Percentiles rank a stretch among this genome's conserved stretches.
Evolutionary conservation across 2,888 invertebrate genomes (phyloP).

Genomic region (Parnassius smintheus): DNA sequence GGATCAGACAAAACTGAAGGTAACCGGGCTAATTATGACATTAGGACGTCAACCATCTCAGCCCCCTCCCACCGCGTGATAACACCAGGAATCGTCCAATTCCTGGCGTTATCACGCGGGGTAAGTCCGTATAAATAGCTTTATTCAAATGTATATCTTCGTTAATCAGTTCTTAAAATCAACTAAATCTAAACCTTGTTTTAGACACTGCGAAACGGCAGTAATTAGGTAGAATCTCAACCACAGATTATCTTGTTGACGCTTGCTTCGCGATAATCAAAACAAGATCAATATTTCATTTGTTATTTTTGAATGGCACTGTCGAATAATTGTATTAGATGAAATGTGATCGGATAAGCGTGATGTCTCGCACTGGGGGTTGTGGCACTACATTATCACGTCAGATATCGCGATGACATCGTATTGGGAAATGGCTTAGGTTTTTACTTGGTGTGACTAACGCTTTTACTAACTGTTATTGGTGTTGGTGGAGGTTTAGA

Average conservation of each 20-base stretch:
- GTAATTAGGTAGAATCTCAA: slow-evolving; percentile 72
- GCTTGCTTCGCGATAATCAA: slow-evolving; percentile 65
- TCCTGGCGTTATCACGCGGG: too few relatives aligned
- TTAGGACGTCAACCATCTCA: too few relatives aligned
- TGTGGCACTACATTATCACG: slow-evolving; percentile 61
- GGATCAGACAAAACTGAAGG: too few relatives aligned
- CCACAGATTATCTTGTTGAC: slow-evolving; percentile 63
- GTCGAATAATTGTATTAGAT: slow-evolving; percentile 45
- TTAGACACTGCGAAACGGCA: slow-evolving; percentile 56
- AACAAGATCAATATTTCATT: slow-evolving; percentile 61
- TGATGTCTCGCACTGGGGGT: slow-evolving; percentile 64
- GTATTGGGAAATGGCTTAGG: slow-evolving; percentile 49
- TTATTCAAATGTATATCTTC: slow-evolving; percentile 37
- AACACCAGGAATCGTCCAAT: too few relatives aligned
- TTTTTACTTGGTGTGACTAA: slow-evolving; percentile 42
- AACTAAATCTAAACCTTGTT: slow-evolving; percentile 50
- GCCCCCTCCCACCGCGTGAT: too few relatives aligned
- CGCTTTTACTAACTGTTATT: slow-evolving; percentile 46
- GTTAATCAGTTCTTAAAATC: slow-evolving; percentile 60
- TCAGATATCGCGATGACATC: slow-evolving; percentile 33
- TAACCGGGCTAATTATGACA: too few relatives aligned
- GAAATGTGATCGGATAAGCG: slow-evolving; percentile 76
- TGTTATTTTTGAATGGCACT: slow-evolving; percentile 54
- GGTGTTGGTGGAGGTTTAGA: slow-evolving; percentile 41
- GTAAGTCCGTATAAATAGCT: too few relatives aligned